Evolutionary conservation across 64 coral and sea anemone genomes (phyloP), one percentile per base, ranked within the genome.

Genomic region (Pocillopora damicornis): DNA sequence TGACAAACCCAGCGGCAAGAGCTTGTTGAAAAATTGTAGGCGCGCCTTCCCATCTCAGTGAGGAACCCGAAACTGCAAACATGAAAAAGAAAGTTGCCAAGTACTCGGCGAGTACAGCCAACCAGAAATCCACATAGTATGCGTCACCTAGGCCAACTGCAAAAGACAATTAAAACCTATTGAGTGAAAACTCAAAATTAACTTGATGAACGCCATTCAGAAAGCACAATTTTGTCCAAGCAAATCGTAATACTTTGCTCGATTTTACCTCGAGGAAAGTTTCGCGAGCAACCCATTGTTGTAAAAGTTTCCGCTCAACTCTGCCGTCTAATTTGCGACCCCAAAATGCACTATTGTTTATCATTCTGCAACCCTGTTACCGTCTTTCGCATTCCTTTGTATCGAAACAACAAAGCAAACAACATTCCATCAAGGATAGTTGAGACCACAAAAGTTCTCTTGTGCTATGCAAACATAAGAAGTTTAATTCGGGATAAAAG

Each of bases 21-120:
- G 94, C 91, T 65, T 90, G 88, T 73, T 93, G 87, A 30, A 96
- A 80, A 23, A 88, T 88, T 60, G 88, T 93, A 4, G 91, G 88
- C 8, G 88, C 75, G 30, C 94, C 94, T 25, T 96, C 94, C 76
- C 92, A 96, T 15, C 91, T 88, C 13, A 96, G 37, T 13, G 94
- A 61, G 5, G 94, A 89, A 15, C 90, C 94, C 20, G 86, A 93
- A 8, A 96, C 94, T 58, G 76, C 75, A 26, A 96, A 96, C 67
- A 96, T 80, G 45, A 96, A 93, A 68, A 96, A 82, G 1, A 96
- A 36, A 2, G 87, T 96, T 25, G 90, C 94, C 3, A 88, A 59
- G 51, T 93, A 96, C 73, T 96, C 94, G 22, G 94, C 91, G 35
- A 96, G 89, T 65, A 91, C 77, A 9, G 87, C 89, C 34, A 96